A percentile compares a stretch with the other conserved stretches of the same genome.
phyloP scores from a whole-genome alignment of 2,797 vertebrate species.

The Hyperoplus immaculatus region DNA sequence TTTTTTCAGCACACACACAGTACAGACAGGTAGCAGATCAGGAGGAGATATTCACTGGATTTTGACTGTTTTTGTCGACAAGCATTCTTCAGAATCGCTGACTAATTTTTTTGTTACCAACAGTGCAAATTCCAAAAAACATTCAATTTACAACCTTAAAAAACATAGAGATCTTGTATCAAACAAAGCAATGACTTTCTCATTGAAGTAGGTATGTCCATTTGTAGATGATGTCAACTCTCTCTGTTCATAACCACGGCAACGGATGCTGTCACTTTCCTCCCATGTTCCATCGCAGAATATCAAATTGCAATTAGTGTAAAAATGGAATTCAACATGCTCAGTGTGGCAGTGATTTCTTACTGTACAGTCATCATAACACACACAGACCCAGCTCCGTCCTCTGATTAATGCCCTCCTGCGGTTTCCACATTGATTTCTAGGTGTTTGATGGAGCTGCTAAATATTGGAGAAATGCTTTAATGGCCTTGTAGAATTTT shows the following conservation, averaged over 20 bases:
- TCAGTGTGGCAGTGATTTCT: slow-evolving; percentile 13
- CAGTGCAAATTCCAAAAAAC: neutral
- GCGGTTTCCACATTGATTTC: slow-evolving; percentile 47
- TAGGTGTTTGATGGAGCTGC: slow-evolving; percentile 27
- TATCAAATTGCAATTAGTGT: slow-evolving; percentile 9
- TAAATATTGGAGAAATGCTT: slow-evolving; percentile 37
- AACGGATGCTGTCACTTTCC: slow-evolving; percentile 1
- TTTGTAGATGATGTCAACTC: neutral
- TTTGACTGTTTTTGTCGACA: too few species aligned
- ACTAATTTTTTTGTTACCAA: neutral
- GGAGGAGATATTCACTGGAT: too few species aligned
- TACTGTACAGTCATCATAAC: slow-evolving; percentile 29
- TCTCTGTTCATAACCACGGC: slow-evolving; percentile 9
- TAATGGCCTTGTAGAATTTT: slow-evolving; percentile 1
- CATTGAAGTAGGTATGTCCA: neutral
- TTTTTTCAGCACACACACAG: too few species aligned
- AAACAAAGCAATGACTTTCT: neutral
- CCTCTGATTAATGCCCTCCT: slow-evolving; percentile 36
- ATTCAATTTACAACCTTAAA: neutral
- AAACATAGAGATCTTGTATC: neutral
- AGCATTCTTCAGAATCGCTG: too few species aligned
- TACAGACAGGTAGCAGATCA: too few species aligned
- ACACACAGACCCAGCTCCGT: neutral
- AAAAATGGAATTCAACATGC: slow-evolving; percentile 30
- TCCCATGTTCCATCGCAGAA: neutral